Evolutionary conservation across 2,888 invertebrate genomes (phyloP).

Genomic region (Julus scandinavius): DNA sequence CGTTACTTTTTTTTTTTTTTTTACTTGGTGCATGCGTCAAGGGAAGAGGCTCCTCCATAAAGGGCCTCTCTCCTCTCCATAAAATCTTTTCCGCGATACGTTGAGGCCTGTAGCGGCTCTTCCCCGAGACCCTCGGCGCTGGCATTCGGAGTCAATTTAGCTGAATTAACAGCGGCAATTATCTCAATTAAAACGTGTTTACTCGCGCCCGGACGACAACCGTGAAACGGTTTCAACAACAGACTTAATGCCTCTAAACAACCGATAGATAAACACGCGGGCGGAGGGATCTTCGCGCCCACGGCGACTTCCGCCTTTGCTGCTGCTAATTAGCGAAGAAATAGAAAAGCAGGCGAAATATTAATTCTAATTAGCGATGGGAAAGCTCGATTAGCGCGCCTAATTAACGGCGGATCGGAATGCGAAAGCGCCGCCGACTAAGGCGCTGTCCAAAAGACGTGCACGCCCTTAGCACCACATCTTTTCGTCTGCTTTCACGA

Average conservation of each 20-base stretch:
- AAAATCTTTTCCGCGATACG: too few relatives aligned
- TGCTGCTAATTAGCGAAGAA: slow-evolving; percentile 44
- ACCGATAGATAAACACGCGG: not conserved
- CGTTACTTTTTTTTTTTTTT: too few relatives aligned
- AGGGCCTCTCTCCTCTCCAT: too few relatives aligned
- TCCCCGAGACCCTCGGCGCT: not conserved
- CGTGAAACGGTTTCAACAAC: slow-evolving; percentile 23
- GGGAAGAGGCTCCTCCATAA: too few relatives aligned
- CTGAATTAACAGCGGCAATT: slow-evolving; percentile 54
- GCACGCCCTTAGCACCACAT: too few relatives aligned
- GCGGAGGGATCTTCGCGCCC: not conserved
- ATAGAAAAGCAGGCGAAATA: slow-evolving; percentile 13
- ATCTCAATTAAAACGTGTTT: slow-evolving; percentile 54
- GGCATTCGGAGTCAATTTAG: slow-evolving; percentile 53
- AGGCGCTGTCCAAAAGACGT: too few relatives aligned
- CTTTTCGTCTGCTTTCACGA: too few relatives aligned
- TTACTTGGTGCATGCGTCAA: too few relatives aligned
- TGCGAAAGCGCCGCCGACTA: too few relatives aligned
- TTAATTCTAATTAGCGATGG: slow-evolving; percentile 33
- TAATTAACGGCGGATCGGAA: not conserved
- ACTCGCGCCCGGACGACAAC: slow-evolving; percentile 21
- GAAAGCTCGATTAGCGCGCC: slow-evolving; percentile 15
- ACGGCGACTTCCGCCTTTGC: not conserved
- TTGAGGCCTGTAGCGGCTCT: too few relatives aligned
- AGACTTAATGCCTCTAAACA: not conserved